Percentiles rank a stretch among this genome's conserved stretches.
phyloP scores from a whole-genome alignment of 2,888 invertebrate genomes.

The Perizoma flavofasciatum region DNA sequence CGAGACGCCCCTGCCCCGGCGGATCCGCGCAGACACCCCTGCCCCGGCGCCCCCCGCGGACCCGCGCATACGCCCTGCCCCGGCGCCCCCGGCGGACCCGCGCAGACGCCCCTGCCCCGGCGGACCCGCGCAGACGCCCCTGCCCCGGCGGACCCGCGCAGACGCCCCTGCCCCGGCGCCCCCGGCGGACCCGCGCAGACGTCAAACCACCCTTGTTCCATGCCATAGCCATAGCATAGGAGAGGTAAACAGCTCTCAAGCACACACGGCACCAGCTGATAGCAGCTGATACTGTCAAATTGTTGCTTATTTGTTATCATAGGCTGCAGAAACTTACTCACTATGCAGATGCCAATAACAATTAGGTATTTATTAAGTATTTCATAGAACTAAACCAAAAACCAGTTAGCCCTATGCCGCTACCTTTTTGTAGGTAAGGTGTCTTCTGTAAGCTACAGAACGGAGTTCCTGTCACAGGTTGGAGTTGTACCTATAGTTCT shows the following conservation, averaged over 20 bases:
- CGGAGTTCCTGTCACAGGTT: too few species aligned
- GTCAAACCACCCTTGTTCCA: background rate
- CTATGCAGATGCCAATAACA: background rate
- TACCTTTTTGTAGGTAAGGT: too few species aligned
- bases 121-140: too few species aligned
- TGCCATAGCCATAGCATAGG: background rate
- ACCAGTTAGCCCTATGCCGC: too few species aligned
- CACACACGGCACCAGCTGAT: conserved; percentile 12
- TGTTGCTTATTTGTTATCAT: conserved; percentile 9
- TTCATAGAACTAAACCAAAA: too few species aligned
- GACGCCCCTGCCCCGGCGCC: background rate
- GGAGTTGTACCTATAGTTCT: too few species aligned
- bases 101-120: background rate
- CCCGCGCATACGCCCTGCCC: background rate
- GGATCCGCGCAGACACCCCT: background rate
- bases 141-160: background rate
- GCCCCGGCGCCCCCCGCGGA: too few species aligned
- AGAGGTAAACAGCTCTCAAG: conserved; percentile 10
- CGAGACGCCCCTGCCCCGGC: background rate
- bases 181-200: background rate
- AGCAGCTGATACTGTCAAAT: conserved; percentile 19
- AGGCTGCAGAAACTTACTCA: conserved; percentile 1
- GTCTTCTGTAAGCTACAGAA: too few species aligned
- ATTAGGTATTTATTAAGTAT: too few species aligned
- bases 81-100: background rate